These are phyloP conservation scores for Rhodeus uyekii DNA, from an alignment of 2,797 vertebrate species.

Conservation along the genomic window DNA sequence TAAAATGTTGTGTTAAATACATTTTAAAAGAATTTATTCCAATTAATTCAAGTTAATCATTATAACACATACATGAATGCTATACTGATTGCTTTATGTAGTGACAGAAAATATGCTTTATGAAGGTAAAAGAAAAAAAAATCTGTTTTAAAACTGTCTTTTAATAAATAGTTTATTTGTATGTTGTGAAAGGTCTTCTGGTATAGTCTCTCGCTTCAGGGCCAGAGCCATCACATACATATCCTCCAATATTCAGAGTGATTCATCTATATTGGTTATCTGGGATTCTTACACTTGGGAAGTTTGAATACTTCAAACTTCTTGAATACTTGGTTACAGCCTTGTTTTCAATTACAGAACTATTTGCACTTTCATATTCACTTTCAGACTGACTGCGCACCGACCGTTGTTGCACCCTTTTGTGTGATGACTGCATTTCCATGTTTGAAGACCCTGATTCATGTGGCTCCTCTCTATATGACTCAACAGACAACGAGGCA, in stretches of 20 bases:
- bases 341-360: not conserved
- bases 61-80: not conserved
- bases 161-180: not conserved
- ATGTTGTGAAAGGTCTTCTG: too few species aligned
- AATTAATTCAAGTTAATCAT: not conserved
- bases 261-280: not conserved
- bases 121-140: not conserved
- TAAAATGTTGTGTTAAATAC: not conserved
- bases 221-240: too few species aligned
- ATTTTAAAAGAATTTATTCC: not conserved
- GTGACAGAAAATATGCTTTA: not conserved
- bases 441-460: conserved; percentile 35
- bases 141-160: not conserved
- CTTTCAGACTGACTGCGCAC: conserved; percentile 3
- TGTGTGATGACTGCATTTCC: conserved; percentile 33
- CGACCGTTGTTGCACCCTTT: not conserved
- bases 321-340: not conserved
- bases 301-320: too few species aligned
- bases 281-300: too few species aligned
- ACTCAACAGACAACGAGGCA: conserved; percentile 55
- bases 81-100: not conserved
- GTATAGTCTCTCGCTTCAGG: too few species aligned
- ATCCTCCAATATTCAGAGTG: not conserved
- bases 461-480: conserved; percentile 51
- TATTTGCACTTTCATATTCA: conserved; percentile 12